Conservation (phyloP, 2,888 invertebrate genomes). For the Pseudoips prasinana region DNA sequence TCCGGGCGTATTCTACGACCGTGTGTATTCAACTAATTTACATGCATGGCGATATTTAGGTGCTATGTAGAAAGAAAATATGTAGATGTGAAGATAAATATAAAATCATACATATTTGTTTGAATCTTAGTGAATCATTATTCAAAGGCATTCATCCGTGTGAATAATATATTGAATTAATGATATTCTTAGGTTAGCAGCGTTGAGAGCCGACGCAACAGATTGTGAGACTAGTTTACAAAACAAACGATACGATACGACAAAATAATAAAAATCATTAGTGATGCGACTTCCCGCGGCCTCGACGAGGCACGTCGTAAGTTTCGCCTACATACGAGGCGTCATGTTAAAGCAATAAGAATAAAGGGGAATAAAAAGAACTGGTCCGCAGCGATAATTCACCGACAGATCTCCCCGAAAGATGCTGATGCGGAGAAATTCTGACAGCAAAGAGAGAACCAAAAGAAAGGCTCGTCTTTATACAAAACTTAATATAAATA, state of each 20-base stretch:
- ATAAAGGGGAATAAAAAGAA: slow-evolving; percentile 55
- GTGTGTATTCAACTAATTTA: slow-evolving; percentile 44
- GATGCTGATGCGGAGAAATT: slow-evolving; percentile 50
- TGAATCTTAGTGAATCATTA: no score
- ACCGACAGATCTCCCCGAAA: slow-evolving; percentile 54
- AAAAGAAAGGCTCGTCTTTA: no score
- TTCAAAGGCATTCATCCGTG: no score
- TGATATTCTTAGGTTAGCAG: no score
- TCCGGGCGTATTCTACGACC: slow-evolving; percentile 53
- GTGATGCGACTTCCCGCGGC: slow-evolving; percentile 50
- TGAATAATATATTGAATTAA: no score
- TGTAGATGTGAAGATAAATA: slow-evolving; percentile 34
- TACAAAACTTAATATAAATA: no score
- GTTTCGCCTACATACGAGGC: slow-evolving; percentile 53
- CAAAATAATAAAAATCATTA: slow-evolving; percentile 50
- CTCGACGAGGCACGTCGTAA: slow-evolving; percentile 43
- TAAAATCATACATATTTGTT: no score
- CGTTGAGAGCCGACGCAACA: slow-evolving; percentile 2
- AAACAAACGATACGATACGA: slow-evolving; percentile 16
- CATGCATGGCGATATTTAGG: slow-evolving; percentile 46
- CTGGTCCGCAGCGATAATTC: slow-evolving; percentile 49
- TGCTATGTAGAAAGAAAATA: no score
- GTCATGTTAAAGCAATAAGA: slow-evolving; percentile 55
- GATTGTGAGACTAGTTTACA: slow-evolving; percentile 19
- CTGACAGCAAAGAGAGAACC: slow-evolving; percentile 33